A percentile compares a stretch with the other conserved stretches of the same genome.
phyloP scores from a whole-genome alignment of 2,113 vertebrate genomes.

The Heptranchias perlo region DNA sequence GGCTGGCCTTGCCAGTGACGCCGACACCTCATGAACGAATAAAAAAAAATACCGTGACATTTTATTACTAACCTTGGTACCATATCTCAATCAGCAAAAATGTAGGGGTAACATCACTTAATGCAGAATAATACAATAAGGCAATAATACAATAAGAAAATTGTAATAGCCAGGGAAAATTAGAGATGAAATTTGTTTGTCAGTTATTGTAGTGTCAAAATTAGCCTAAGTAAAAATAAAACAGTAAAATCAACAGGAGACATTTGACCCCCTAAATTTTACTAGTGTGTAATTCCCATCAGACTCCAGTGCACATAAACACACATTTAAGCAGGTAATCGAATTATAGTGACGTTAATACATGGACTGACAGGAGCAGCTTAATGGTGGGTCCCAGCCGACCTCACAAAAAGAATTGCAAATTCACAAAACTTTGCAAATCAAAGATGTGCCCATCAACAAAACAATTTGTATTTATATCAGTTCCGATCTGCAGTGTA shows the following conservation, averaged over 20 bases:
- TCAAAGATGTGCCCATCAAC: not conserved
- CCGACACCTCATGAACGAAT: no score
- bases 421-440: no score
- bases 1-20: no score
- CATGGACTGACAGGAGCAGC: no score
- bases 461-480: not conserved
- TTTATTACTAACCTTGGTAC: no score
- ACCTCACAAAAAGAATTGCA: no score
- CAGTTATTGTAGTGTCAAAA: not conserved
- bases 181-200: not conserved
- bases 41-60: no score
- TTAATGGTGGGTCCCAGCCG: no score
- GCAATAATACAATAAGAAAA: constrained; percentile 1
- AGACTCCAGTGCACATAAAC: no score
- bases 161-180: not conserved
- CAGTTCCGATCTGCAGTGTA: not conserved
- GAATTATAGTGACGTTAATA: no score
- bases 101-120: not conserved
- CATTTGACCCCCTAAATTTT: not conserved
- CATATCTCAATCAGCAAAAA: not conserved
- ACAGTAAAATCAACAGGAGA: not conserved
- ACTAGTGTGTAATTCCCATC: not conserved
- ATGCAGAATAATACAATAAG: not conserved
- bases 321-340: no score
- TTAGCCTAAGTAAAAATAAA: not conserved